Conservation (phyloP, 2,797 vertebrate genomes). For the Enteromius mattozi region DNA sequence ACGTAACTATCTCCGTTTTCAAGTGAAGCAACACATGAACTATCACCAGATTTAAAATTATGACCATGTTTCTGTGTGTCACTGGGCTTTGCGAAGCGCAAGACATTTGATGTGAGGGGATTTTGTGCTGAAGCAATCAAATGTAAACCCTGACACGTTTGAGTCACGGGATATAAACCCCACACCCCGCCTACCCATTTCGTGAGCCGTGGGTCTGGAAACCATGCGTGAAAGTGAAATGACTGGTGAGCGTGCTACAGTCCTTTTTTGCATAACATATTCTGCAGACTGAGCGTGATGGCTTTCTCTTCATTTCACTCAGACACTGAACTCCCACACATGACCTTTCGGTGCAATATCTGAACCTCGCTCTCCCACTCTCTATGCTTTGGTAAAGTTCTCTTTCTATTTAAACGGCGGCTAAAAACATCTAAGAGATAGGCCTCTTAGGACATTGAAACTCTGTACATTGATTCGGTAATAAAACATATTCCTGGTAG, state of each 20-base stretch:
- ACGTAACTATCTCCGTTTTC: conserved; percentile 30
- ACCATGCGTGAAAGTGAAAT: conserved; percentile 85
- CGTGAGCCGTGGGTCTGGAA: conserved; percentile 74
- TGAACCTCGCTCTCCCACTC: conserved; percentile 55
- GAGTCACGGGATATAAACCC: conserved; percentile 47
- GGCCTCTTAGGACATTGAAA: not conserved
- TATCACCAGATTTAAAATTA: conserved; percentile 37
- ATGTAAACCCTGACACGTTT: conserved; percentile 45
- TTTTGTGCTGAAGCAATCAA: conserved; percentile 52
- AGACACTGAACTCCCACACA: conserved; percentile 62
- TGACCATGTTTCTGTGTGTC: conserved; percentile 32
- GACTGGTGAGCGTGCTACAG: conserved; percentile 75
- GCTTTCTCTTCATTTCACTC: conserved; percentile 74
- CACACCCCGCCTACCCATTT: conserved; percentile 62
- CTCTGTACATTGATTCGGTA: conserved; percentile 15
- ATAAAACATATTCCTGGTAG: conserved; percentile 31
- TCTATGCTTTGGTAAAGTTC: conserved; percentile 42
- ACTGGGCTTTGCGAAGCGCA: conserved; percentile 37
- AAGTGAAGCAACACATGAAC: conserved; percentile 26
- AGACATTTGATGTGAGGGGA: conserved; percentile 49
- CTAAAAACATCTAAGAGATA: conserved; percentile 26
- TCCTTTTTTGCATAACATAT: conserved; percentile 81
- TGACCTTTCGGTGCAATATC: conserved; percentile 60
- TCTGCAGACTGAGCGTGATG: conserved; percentile 79
- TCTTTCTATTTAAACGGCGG: conserved; percentile 30